phyloP scores from a whole-genome alignment of 2,888 invertebrate genomes.

The Agrotis clavis region DNA sequence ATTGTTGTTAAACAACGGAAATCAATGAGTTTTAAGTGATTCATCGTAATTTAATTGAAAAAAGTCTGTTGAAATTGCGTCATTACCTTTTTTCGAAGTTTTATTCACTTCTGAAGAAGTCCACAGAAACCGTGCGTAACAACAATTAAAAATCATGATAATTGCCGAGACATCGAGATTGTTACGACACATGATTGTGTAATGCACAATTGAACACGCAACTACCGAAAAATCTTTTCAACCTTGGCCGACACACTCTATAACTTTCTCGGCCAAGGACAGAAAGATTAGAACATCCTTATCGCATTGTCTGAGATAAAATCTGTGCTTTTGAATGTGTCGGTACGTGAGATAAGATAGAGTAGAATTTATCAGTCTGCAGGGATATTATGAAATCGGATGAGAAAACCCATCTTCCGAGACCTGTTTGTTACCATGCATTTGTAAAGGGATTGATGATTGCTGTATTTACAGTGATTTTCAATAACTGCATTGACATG shows the following conservation, averaged over 20 bases:
- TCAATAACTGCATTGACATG: background rate
- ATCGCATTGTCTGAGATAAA: constrained; percentile 22
- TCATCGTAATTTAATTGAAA: background rate
- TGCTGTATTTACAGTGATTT: background rate
- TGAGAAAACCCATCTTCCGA: background rate
- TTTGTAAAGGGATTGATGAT: background rate
- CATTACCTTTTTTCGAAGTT: background rate
- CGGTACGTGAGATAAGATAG: constrained; percentile 6
- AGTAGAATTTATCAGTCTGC: constrained; percentile 4
- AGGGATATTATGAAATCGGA: constrained; percentile 17
- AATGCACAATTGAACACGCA: constrained; percentile 19
- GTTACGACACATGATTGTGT: constrained; percentile 17
- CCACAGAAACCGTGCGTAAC: constrained; percentile 3
- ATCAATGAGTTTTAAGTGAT: background rate
- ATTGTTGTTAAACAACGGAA: background rate
- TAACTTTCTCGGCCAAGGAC: constrained; percentile 51
- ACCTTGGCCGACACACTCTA: constrained; percentile 51
- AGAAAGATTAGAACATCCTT: constrained; percentile 17
- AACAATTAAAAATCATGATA: constrained; percentile 17
- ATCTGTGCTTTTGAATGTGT: constrained; percentile 7
- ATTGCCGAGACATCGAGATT: constrained; percentile 21
- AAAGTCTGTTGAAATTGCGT: background rate
- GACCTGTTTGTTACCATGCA: background rate
- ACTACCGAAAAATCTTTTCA: constrained; percentile 34
- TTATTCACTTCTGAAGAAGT: background rate